Evolutionary conservation across 2,888 invertebrate species (phyloP), one percentile per base, ranked within the genome.

Genomic region (Scaptomyza flava): DNA sequence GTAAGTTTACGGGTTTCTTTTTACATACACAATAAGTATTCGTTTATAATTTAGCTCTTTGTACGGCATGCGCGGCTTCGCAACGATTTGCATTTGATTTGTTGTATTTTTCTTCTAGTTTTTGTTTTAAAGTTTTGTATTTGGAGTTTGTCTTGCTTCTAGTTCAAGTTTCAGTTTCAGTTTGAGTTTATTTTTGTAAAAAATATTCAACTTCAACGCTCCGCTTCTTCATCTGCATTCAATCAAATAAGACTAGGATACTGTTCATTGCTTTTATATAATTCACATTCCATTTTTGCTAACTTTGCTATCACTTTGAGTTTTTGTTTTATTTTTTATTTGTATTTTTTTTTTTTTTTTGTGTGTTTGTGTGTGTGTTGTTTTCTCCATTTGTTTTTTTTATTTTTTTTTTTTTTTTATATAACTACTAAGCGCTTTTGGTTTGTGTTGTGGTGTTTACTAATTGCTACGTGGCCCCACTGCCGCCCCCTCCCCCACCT

Each of bases 381-480:
- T 71, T 53, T 31, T 48, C 53, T 63, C 36, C 50, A 17, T 57
- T 50, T 52, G 75, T 87, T 80, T 79, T 51, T 67, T 51, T 56
- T 42, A 45, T 61, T 63, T 42, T 52, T 48, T 51, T 51, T 58
- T 66, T 47, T 14, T 20, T 58, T 63, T 51, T 17, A 11, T 60
- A 68, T 79, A 82, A 75, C 67, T 79, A 72, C 53, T 81, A 79
- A 87, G 86, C 85, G 69, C 60, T 68, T 43, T 82, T 76, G 69
- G 60, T 72, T 68, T 88, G 68, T 71, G 72, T 73, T 50, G 50
- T 50, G n/a, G 50, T 50, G 31, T 72, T 53, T 31, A 61, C 77
- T 90, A 79, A 90, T 90, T 91, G 92, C 91, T 92, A 92, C 91
- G 92, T 89, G 78, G 87, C 80, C 58, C 83, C 89, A 61, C 6